Evolutionary conservation across 2,113 vertebrate genomes (phyloP), one percentile per base, ranked within the genome.

Genomic region (Mustela lutreola): DNA sequence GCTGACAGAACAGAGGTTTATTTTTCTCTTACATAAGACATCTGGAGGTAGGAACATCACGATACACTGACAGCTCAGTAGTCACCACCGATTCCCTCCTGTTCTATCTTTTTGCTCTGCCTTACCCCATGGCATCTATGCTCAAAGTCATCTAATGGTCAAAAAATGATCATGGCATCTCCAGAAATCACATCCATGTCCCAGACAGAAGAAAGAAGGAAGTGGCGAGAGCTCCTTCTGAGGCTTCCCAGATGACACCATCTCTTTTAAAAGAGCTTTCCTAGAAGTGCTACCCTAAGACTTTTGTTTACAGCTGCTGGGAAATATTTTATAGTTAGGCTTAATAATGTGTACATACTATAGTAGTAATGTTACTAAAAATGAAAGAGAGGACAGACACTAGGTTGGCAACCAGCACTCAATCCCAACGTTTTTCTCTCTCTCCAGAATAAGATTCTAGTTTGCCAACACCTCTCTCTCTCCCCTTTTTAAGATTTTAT

Each of bases 231-330:
- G 63, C 48, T 87, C 15, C 36, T 94, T 39, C 36, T 82, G 58
- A 70, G 78, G 36, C 48, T 89, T 75, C 28, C 24, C 16, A 65
- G 45, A 78, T 91, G 28, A 88, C 36, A 84, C n/a, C 31, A 78
- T 56, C 67, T 85, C n/a, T 48, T 88, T 88, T 78, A 79, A 91
- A 91, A 94, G 62, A 75, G 63, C 24, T 79, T 89, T 94, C 33
- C 88, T 89, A 67, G 33, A 84, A 84, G 87, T 1, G 19, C 31
- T 76, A 42, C 3, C 85, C 70, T 60, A 91, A 94, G 70, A 50
- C n/a, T 42, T 96, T 65, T 63, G 39, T 85, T 60, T 89, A 85
- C 65, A 94, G 31, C 42, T 22, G 22, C 28, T 81, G 28, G 28
- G 63, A 89, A 96, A 89, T 75, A 71, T 48, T 79, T 33, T 48